These are phyloP conservation scores for Trigoniulus corallinus DNA, from an alignment of 1,140 invertebrate species.

Conservation along the genomic window DNA sequence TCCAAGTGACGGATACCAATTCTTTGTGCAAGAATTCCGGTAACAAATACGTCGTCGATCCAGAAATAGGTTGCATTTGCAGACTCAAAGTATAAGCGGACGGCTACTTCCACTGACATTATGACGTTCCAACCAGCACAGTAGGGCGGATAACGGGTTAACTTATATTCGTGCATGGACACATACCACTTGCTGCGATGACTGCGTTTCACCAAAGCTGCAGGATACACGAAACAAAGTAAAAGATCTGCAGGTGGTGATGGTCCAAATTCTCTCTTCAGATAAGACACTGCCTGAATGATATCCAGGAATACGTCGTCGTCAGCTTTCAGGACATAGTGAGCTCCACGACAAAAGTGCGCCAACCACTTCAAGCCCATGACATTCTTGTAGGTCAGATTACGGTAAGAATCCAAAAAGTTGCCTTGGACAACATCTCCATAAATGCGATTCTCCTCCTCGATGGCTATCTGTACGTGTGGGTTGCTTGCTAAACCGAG, in stretches of 20 bases:
- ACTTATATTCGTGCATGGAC: slow-evolving; percentile 22
- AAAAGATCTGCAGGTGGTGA: slow-evolving; percentile 11
- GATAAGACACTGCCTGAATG: slow-evolving; percentile 40
- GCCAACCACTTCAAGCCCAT: slow-evolving; percentile 66
- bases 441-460: slow-evolving; percentile 39
- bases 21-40: slow-evolving; percentile 47
- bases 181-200: slow-evolving; percentile 29
- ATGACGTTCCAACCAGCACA: slow-evolving; percentile 29
- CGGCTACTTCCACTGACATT: slow-evolving; percentile 23
- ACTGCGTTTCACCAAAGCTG: slow-evolving; percentile 14
- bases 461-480: slow-evolving; percentile 28
- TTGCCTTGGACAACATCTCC: slow-evolving; percentile 60
- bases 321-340: slow-evolving; percentile 57
- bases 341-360: slow-evolving; percentile 41
- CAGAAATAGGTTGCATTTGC: slow-evolving; percentile 44
- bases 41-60: slow-evolving; percentile 70
- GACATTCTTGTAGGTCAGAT: slow-evolving; percentile 73
- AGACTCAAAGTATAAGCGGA: slow-evolving; percentile 18
- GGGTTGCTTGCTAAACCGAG: slow-evolving; percentile 36
- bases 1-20: slow-evolving; percentile 38
- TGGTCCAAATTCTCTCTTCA: slow-evolving; percentile 23
- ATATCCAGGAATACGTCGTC: slow-evolving; percentile 64
- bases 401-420: slow-evolving; percentile 60
- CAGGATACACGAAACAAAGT: slow-evolving; percentile 14
- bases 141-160: slow-evolving; percentile 26